Conservation (phyloP, 2,113 vertebrate species). For the Eolophus roseicapilla region DNA sequence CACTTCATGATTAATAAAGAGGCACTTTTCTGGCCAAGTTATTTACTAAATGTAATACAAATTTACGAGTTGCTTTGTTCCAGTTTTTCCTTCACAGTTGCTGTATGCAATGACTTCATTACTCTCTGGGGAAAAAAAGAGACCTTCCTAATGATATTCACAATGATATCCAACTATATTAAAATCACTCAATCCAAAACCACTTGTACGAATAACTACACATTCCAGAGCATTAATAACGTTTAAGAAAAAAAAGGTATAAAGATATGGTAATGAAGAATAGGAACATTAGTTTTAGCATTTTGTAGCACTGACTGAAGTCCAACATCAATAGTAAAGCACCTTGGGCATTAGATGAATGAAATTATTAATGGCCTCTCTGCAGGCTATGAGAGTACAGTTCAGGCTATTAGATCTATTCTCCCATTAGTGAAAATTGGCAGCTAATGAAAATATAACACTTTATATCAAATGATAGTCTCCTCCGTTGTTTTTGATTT, state of each 20-base stretch:
- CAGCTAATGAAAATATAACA: constrained; percentile 18
- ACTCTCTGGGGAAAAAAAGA: not conserved
- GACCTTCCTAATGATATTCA: not conserved
- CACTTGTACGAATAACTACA: not conserved
- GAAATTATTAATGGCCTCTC: not conserved
- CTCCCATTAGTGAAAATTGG: not conserved
- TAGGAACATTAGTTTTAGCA: not conserved
- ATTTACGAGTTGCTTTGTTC: not conserved
- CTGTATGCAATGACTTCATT: not conserved
- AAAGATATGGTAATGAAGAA: not conserved
- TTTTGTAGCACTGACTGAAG: not conserved
- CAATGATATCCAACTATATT: not conserved
- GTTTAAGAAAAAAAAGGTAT: not conserved
- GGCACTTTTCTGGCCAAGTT: not conserved
- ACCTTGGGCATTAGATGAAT: not conserved
- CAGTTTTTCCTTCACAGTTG: not conserved
- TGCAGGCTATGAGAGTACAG: not conserved
- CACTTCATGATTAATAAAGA: not conserved
- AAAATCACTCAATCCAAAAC: not conserved
- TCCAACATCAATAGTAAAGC: not conserved
- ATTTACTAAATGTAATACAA: not conserved
- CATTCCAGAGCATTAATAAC: not conserved
- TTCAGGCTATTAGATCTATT: not conserved
- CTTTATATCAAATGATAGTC: not conserved
- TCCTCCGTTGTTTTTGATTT: not conserved